phyloP scores from a whole-genome alignment of 2,113 vertebrate species.

The Malaclemys terrapin region DNA sequence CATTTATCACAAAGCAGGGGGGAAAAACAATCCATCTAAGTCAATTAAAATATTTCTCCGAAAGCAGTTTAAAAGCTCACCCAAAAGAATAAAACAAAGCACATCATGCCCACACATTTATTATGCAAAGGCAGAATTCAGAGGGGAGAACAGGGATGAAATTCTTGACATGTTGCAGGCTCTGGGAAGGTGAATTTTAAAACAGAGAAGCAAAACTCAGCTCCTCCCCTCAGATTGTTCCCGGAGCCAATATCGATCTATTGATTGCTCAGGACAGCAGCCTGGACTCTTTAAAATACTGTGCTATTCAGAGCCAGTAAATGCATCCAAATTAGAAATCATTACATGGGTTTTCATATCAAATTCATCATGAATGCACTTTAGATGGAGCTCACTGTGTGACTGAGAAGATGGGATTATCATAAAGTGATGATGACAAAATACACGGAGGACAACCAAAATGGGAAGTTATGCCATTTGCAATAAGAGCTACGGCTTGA shows the following conservation, averaged over 20 bases:
- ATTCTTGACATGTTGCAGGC: neutral
- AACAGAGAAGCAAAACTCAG: neutral
- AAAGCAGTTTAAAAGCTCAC: constrained; percentile 53
- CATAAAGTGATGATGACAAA: neutral
- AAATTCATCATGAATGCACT: constrained; percentile 5
- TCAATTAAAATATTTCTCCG: constrained; percentile 66
- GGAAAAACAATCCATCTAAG: constrained; percentile 41
- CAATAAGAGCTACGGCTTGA: neutral
- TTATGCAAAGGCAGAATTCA: neutral
- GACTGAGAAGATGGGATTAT: neutral
- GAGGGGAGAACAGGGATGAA: neutral
- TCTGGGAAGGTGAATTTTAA: constrained; percentile 41
- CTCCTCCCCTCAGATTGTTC: neutral
- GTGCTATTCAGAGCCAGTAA: constrained; percentile 29
- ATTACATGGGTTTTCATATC: constrained; percentile 6
- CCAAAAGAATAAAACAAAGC: constrained; percentile 36
- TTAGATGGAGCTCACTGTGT: neutral
- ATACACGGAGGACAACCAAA: neutral
- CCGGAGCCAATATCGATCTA: neutral
- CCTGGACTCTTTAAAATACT: constrained; percentile 20
- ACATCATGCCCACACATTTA: neutral
- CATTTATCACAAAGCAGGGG: constrained; percentile 66
- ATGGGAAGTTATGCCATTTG: neutral
- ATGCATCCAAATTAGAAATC: constrained; percentile 23
- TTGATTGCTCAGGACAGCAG: constrained; percentile 2